Base-by-base conservation (phyloP, 2,888 invertebrate species). In the Drosophila austrosaltans region DNA sequence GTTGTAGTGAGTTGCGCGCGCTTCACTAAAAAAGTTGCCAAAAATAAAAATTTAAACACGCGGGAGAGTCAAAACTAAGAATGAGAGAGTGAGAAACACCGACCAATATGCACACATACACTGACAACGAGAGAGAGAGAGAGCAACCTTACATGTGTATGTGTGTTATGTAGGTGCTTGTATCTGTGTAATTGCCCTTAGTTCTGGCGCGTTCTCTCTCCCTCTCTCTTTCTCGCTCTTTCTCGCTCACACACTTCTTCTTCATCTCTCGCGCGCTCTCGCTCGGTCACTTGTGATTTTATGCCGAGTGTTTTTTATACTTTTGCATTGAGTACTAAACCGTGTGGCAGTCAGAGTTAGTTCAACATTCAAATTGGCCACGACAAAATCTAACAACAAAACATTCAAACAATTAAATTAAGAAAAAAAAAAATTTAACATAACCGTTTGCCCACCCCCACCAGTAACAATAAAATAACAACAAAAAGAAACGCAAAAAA, bases 11-110 rank as follows among this genome's bases (percentile, higher is more conserved):
- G 82, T 76, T 87, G 82, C 82, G 82, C 83, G 83, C 89, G 87
- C 79, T 58, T 63, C 69, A 63, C 64, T 62, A 68, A 28, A 40
- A 63, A 64, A 69, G 77, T 77, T 78, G 87, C 84, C 82, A 83
- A 83, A 83, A 76, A 83, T 72, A 88, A 71, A 79, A 84, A 65
- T 70, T 66, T 70, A 72, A 72, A 75, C 81, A 80, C 83, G 86
- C 81, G 81, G 76, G 58, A 53, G 44, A 44, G 48, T 36, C 8
- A 10, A 48, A 28, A 16, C 20, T 22, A 53, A 62, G 3, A 54
- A n/a, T 8, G 61, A 63, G 62, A 7, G 8, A 48, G 60, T 2
- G 48, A 25, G 16, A 12, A 63, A 16, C 48, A 44, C 62, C 62
- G 30, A 54, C 53, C 10, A 28, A 39, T 28, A 58, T 10, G 25